Percentiles rank a stretch among this genome's conserved stretches.
Conservation (phyloP, 2,797 vertebrate genomes). For the Mormyrops attenuatus region DNA sequence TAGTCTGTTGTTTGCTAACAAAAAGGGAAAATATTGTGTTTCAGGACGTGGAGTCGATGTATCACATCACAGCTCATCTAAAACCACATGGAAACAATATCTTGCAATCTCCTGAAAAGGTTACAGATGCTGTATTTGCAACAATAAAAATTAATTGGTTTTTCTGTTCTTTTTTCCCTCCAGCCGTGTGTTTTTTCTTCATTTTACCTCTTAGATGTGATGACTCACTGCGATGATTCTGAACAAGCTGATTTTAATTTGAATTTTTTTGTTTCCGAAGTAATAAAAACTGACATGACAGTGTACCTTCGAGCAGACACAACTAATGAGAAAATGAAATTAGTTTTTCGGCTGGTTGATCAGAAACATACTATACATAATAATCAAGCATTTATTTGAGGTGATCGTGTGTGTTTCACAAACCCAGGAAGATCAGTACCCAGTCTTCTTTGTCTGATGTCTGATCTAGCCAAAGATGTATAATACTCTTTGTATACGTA, state of each 20-base stretch:
- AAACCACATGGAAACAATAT: constrained; percentile 58
- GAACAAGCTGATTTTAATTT: constrained; percentile 86
- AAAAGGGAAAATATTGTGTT: constrained; percentile 37
- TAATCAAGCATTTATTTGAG: constrained; percentile 96
- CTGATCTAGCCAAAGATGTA: constrained; percentile 18
- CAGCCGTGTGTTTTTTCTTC: constrained; percentile 45
- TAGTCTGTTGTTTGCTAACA: constrained; percentile 21
- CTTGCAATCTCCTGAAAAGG: constrained; percentile 54
- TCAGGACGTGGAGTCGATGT: constrained; percentile 34
- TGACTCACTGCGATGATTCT: constrained; percentile 66
- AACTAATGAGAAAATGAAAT: constrained; percentile 99
- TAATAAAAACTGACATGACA: constrained; percentile 98
- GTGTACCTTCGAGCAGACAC: constrained; percentile 79
- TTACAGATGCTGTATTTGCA: constrained; percentile 53
- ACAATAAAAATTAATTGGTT: constrained; percentile 53
- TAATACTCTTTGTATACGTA: constrained; percentile 33
- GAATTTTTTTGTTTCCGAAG: constrained; percentile 90
- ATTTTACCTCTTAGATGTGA: constrained; percentile 50
- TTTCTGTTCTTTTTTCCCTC: constrained; percentile 56
- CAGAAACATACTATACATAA: constrained; percentile 98
- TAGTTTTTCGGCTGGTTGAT: constrained; percentile 99
- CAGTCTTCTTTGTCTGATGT: neutral
- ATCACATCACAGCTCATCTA: constrained; percentile 52
- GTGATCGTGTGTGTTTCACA: constrained; percentile 36
- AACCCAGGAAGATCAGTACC: constrained; percentile 13